These are phyloP conservation scores for Coelopa frigida DNA, from an alignment of 1,140 invertebrate genomes.

Conservation along the genomic window DNA sequence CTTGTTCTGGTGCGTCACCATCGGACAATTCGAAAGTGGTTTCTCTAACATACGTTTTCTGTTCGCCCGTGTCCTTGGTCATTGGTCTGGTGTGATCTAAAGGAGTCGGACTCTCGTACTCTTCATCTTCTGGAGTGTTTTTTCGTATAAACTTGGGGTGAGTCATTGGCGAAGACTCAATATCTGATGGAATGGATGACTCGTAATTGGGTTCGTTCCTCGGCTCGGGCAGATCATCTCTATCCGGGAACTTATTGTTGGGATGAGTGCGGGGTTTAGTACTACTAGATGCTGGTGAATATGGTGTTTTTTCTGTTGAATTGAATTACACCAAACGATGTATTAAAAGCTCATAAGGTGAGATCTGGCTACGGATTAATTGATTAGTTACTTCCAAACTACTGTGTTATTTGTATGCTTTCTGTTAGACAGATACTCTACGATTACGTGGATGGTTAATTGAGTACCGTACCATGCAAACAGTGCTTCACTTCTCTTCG, in stretches of 20 bases:
- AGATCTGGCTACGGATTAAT: slow-evolving; percentile 1
- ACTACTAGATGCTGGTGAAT: slow-evolving; percentile 18
- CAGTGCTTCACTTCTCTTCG: slow-evolving; percentile 9
- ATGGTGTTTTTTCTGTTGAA: slow-evolving; percentile 19
- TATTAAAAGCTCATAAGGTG: slow-evolving; percentile 5
- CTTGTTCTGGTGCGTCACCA: not conserved
- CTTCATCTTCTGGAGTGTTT: not conserved
- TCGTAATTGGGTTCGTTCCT: slow-evolving; percentile 11
- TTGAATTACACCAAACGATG: slow-evolving; percentile 11
- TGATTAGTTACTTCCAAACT: slow-evolving; percentile 9
- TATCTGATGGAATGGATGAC: not conserved
- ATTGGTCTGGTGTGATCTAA: too few relatives aligned
- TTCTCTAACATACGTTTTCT: too few relatives aligned
- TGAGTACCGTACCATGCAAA: slow-evolving; percentile 9
- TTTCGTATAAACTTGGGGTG: not conserved
- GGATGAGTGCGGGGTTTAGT: slow-evolving; percentile 14
- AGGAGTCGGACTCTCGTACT: too few relatives aligned
- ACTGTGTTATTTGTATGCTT: slow-evolving; percentile 2
- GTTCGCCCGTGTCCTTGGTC: too few relatives aligned
- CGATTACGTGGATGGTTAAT: slow-evolving; percentile 8
- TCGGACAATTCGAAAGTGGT: slow-evolving; percentile 11
- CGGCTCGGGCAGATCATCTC: slow-evolving; percentile 23
- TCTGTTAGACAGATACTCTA: slow-evolving; percentile 4
- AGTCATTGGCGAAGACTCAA: not conserved
- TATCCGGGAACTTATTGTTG: slow-evolving; percentile 11